These are phyloP conservation scores for Tricholaema leucomelas DNA, from an alignment of 2,113 vertebrate genomes.

Conservation along the genomic window DNA sequence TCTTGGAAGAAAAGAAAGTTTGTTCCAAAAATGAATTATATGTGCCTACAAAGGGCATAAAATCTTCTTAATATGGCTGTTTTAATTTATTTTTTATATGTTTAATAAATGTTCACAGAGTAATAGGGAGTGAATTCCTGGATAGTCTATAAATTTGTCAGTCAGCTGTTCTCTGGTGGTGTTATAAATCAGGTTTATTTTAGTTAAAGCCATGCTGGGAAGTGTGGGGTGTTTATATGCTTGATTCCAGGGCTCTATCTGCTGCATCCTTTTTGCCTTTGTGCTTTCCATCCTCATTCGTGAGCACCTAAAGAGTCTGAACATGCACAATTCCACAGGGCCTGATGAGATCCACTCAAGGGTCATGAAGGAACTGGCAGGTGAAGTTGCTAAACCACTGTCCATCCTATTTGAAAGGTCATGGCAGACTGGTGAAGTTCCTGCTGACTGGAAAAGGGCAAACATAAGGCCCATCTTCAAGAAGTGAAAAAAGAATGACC, in stretches of 20 bases:
- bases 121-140: slow-evolving; percentile 30
- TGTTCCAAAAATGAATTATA: slow-evolving; percentile 15
- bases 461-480: no score
- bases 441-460: no score
- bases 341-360: no score
- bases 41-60: slow-evolving; percentile 13
- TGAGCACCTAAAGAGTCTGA: no score
- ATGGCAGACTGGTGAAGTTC: no score
- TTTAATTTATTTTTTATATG: slow-evolving; percentile 50
- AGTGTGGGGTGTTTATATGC: slow-evolving; percentile 13
- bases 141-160: background rate
- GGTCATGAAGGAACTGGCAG: no score
- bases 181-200: slow-evolving; percentile 27
- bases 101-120: background rate
- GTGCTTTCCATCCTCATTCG: fast-evolving
- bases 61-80: slow-evolving; percentile 33
- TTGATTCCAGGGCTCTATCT: slow-evolving; percentile 20
- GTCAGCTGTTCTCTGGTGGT: slow-evolving; percentile 1
- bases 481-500: no score
- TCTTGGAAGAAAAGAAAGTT: slow-evolving; percentile 33
- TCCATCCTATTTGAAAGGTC: no score
- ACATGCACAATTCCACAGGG: no score
- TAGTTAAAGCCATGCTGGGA: slow-evolving; percentile 37
- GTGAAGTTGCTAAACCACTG: no score
- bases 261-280: background rate